Evolutionary conservation across 2,888 invertebrate genomes (phyloP), one percentile per base, ranked within the genome.

Genomic region (Cephus rjabovi): DNA sequence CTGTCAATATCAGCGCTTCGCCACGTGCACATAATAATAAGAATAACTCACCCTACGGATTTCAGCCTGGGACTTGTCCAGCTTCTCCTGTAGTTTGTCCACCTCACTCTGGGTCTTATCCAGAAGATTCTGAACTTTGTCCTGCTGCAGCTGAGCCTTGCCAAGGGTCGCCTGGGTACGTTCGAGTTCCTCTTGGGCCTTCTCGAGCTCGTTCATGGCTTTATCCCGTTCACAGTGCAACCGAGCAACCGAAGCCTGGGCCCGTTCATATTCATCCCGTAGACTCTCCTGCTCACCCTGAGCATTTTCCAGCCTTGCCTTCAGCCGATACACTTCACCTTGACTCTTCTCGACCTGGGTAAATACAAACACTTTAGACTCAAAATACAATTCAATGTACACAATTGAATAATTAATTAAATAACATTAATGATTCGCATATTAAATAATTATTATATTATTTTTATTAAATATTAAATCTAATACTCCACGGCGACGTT

Each of bases 241-340:
- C 81, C 97, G 95, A 81, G 96, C 96, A 81, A 97, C 95, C 76
- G 96, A 94, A 69, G 96, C 94, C 92, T 98, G 97, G 69, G 96
- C 94, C 81, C 97, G 94, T 91, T 98, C 98, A 91, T 98, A 95
- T 92, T 98, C 98, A 90, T 98, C 98, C 83, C 97, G 96, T 85
- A 98, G 93, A 90, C 97, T 97, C 89, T 98, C 97, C 90, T 97
- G 97, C 92, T 98, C 98, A 80, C 97, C 97, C 93, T 98, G 97
- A 91, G 98, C 97, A 93, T 98, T 98, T 93, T 98, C 98, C 88
- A 98, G 93, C 90, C 98, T 96, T 70, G 98, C 98, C 92, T 98
- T 98, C 86, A 98, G 93, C 91, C 98, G 95, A 90, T 98, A 98
- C 69, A 98, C 97, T 92, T 98, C 98, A 81, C 98, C 98, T 92